Percentiles rank a stretch among this genome's conserved stretches.
Conservation (phyloP, 2,888 invertebrate species). For the Eristalis arbustorum region DNA sequence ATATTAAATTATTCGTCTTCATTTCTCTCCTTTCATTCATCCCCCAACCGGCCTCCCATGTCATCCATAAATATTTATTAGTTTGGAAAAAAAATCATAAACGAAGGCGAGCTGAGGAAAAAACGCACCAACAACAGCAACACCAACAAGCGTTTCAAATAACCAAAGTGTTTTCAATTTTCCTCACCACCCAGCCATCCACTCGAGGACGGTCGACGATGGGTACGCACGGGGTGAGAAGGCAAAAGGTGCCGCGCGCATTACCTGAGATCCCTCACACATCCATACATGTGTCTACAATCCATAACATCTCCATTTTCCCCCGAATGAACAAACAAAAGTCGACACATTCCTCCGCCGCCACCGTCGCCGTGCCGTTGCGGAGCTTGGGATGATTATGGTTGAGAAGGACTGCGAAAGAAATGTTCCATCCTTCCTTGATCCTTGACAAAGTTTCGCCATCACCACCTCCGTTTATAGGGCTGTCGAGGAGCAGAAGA, state of each 20-base stretch:
- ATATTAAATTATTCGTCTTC: conserved; percentile 65
- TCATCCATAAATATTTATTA: conserved; percentile 69
- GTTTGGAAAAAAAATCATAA: conserved; percentile 61
- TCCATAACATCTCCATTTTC: conserved; percentile 57
- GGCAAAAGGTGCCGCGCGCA: conserved; percentile 5
- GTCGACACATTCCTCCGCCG: conserved; percentile 52
- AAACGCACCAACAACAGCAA: conserved; percentile 25
- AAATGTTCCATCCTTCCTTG: conserved; percentile 30
- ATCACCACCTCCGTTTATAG: background rate
- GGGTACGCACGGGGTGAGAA: background rate
- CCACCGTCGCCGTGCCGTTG: no score
- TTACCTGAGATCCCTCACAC: conserved; percentile 48
- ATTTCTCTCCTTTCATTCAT: background rate
- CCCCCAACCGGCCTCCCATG: background rate
- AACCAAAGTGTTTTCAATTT: conserved; percentile 66
- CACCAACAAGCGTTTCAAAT: conserved; percentile 32
- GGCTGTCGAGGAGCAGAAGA: background rate
- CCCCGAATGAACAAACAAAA: conserved; percentile 65
- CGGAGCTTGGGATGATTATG: background rate
- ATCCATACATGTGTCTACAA: conserved; percentile 15
- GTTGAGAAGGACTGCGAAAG: background rate
- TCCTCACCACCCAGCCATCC: conserved; percentile 9
- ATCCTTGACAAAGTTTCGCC: conserved; percentile 35
- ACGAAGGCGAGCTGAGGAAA: conserved; percentile 15
- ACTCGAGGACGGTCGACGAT: background rate